These are phyloP conservation scores for Coelopa frigida DNA, from an alignment of 1,140 invertebrate genomes.

Conservation along the genomic window DNA sequence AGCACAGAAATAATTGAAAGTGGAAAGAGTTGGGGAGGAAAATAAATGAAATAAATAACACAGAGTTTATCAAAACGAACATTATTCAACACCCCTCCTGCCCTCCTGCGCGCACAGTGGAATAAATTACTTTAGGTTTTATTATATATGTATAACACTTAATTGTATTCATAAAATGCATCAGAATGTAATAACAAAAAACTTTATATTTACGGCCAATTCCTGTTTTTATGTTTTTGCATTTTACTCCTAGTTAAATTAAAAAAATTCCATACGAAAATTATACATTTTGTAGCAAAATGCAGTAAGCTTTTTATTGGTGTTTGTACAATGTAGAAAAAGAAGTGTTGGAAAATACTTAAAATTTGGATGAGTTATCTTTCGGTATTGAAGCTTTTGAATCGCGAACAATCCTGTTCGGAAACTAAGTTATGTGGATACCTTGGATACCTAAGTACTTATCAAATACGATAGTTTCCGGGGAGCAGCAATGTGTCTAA, in stretches of 20 bases:
- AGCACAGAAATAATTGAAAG: too few species aligned
- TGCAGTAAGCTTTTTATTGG: constrained; percentile 2
- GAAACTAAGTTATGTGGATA: not conserved
- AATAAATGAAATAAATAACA: too few species aligned
- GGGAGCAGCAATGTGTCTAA: too few species aligned
- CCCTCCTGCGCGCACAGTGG: constrained; percentile 23
- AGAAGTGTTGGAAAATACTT: not conserved
- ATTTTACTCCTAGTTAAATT: not conserved
- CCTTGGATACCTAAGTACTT: too few species aligned
- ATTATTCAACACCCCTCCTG: constrained; percentile 43
- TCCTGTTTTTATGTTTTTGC: constrained; percentile 31
- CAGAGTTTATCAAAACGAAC: constrained; percentile 19
- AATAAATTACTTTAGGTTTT: constrained; percentile 10
- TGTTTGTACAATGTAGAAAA: not conserved
- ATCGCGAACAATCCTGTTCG: not conserved
- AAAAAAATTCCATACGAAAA: constrained; percentile 6
- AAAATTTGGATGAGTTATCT: too few species aligned
- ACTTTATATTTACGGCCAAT: constrained; percentile 44
- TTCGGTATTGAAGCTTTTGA: too few species aligned
- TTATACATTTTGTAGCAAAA: constrained; percentile 1
- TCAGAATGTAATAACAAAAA: too few species aligned
- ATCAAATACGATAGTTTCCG: too few species aligned
- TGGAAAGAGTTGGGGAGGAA: too few species aligned
- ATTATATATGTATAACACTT: constrained; percentile 1
- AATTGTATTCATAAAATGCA: constrained; percentile 20